Percentiles rank a stretch among this genome's conserved stretches.
phyloP scores from a whole-genome alignment of 2,888 invertebrate species.

The Amphipoea lucens region DNA sequence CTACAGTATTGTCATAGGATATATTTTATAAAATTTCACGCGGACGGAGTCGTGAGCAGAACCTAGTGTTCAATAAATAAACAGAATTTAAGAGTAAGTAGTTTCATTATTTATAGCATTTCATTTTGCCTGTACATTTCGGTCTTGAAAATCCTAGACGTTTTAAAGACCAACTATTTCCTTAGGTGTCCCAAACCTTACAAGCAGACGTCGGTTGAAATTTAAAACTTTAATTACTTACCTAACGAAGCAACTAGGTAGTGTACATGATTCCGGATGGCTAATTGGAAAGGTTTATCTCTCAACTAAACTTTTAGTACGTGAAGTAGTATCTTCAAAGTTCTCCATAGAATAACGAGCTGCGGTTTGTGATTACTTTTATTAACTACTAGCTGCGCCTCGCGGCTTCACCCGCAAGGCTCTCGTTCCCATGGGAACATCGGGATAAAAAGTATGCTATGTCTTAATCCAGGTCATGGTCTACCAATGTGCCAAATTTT shows the following conservation, averaged over 20 bases:
- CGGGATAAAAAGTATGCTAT: no score
- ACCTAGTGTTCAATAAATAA: no score
- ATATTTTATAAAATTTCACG: no score
- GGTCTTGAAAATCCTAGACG: neutral
- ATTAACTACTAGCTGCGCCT: neutral
- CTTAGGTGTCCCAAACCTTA: neutral
- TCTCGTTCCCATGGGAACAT: no score
- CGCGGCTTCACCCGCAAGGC: neutral
- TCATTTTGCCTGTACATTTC: no score
- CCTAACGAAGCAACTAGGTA: neutral
- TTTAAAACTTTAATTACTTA: neutral
- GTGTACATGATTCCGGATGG: neutral
- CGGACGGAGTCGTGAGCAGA: no score
- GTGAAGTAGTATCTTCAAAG: neutral
- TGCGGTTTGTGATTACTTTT: neutral
- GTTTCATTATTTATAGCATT: no score
- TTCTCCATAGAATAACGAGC: neutral
- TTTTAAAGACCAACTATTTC: neutral
- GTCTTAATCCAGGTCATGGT: no score
- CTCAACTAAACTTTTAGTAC: neutral
- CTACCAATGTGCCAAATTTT: no score
- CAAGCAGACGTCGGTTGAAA: neutral
- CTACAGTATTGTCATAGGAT: no score
- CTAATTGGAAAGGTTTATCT: neutral
- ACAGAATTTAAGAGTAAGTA: no score